Base-by-base conservation (phyloP, 2,888 invertebrate species). In the Uloborus plumipes region DNA sequence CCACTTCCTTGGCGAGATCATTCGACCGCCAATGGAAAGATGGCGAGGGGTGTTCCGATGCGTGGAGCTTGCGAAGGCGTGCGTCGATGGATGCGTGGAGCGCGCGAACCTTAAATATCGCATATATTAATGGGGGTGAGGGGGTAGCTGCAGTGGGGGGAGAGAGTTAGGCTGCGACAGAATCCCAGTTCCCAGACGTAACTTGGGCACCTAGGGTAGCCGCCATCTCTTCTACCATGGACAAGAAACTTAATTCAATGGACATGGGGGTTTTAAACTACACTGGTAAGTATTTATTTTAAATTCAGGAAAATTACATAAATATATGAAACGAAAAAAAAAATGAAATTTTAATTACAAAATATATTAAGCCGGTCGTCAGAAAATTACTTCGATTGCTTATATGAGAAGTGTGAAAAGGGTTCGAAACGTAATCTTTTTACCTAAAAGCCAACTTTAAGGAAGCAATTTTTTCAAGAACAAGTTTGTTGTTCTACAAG, bases 221-320 rank as follows among this genome's bases (percentile, higher is more conserved):
- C 4, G 64, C 69, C 55, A 73, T 62, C 62, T 69, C 74, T 26
- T 16, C 55, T 61, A 26, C 71, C 73, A 76, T 76, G 76, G 82
- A 82, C 82, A 82, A 75, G 81, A 82, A 82, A 70, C 14, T 50
- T 3, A 69, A 49, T 51, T 66, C 58, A 64, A 82, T 76, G 75
- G 81, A 82, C 61, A 82, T 76, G 4, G 76, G 72, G 16, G 67
- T 71, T 26, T 55, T 82, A 47, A 61, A 61, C 18, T 82, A 76
- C 72, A 76, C 82, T 39, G 82, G 82, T 76, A 50, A 82, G 72
- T 75, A 18, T 11, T 39, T 11, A 2, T 14, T 6, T 20, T 55
- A 55, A 55, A 39, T 59, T 55, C n/a, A 55, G 16, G 16, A 18
- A 18, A 2, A 4, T 55, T 18, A 6, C 53, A 53, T 18, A 55